A percentile compares a stretch with the other conserved stretches of the same genome.
Conservation (phyloP, 2,888 invertebrate genomes). For the Pegoplata infirma region DNA sequence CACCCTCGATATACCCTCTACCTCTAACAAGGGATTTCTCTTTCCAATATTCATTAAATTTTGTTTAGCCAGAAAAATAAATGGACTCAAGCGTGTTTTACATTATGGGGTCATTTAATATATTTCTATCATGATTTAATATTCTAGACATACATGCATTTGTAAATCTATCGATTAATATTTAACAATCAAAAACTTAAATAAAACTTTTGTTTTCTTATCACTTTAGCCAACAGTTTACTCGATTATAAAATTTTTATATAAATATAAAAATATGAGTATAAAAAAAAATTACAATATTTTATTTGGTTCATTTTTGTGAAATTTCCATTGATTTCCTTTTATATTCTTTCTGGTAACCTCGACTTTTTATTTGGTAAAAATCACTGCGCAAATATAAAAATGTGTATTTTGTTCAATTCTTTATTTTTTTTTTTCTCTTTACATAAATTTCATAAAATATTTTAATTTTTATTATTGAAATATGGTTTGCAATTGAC, state of each 20-base stretch:
- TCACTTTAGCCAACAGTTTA: background rate
- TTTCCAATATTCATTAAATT: too few species aligned
- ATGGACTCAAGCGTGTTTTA: too few species aligned
- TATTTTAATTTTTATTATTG: slow-evolving; percentile 63
- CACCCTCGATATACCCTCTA: too few species aligned
- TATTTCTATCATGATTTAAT: too few species aligned
- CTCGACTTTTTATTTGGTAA: background rate
- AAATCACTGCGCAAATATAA: slow-evolving; percentile 17
- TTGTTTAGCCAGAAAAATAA: too few species aligned
- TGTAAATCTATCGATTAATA: too few species aligned
- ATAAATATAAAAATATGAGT: background rate
- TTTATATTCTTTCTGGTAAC: background rate
- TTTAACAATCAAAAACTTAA: too few species aligned
- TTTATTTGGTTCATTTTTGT: background rate
- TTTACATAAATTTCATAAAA: slow-evolving; percentile 48
- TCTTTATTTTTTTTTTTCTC: background rate
- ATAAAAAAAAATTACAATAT: too few species aligned
- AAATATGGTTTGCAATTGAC: slow-evolving; percentile 63
- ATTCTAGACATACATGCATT: too few species aligned
- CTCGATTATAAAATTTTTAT: background rate
- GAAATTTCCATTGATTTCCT: background rate
- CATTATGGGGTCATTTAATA: too few species aligned
- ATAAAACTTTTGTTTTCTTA: background rate
- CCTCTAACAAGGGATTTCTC: too few species aligned
- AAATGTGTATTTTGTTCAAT: slow-evolving; percentile 16